Evolutionary conservation across 2,888 invertebrate genomes (phyloP).

Genomic region (Philhelius pedissequus): DNA sequence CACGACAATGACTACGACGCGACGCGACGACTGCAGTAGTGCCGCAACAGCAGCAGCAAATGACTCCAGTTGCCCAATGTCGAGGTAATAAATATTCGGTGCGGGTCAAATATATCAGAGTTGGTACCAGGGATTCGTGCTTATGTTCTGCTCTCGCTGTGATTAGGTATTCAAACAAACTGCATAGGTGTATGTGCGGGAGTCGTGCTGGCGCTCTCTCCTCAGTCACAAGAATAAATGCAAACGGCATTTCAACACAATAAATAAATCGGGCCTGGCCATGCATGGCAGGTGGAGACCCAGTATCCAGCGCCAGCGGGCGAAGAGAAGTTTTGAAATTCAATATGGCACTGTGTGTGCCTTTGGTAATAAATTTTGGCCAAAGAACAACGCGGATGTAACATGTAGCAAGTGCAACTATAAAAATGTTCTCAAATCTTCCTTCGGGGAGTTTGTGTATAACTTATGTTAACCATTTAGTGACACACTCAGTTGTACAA

Average conservation of each 20-base stretch:
- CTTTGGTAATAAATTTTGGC: slow-evolving; percentile 59
- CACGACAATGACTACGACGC: slow-evolving; percentile 47
- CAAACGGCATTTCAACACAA: not conserved
- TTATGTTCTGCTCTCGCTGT: slow-evolving; percentile 43
- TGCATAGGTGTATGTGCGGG: slow-evolving; percentile 48
- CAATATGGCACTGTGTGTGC: slow-evolving; percentile 61
- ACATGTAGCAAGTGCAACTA: slow-evolving; percentile 46
- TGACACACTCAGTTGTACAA: not conserved
- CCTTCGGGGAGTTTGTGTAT: not conserved
- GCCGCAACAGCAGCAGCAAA: slow-evolving; percentile 30
- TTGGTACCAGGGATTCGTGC: slow-evolving; percentile 66
- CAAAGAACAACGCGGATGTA: slow-evolving; percentile 62
- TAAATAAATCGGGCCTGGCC: not conserved
- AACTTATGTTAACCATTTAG: not conserved
- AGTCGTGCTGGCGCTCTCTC: slow-evolving; percentile 54
- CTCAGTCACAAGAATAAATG: not conserved
- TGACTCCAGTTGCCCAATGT: slow-evolving; percentile 64
- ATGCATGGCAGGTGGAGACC: no score
- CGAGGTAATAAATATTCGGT: slow-evolving; percentile 64
- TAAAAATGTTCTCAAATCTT: slow-evolving; percentile 38
- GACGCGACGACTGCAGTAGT: slow-evolving; percentile 9
- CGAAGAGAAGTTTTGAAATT: slow-evolving; percentile 47
- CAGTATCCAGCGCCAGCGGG: no score
- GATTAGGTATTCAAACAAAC: slow-evolving; percentile 45
- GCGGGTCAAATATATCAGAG: slow-evolving; percentile 68